Conservation (phyloP, 2,113 vertebrate species). For the Hippocampus barbouri region DNA sequence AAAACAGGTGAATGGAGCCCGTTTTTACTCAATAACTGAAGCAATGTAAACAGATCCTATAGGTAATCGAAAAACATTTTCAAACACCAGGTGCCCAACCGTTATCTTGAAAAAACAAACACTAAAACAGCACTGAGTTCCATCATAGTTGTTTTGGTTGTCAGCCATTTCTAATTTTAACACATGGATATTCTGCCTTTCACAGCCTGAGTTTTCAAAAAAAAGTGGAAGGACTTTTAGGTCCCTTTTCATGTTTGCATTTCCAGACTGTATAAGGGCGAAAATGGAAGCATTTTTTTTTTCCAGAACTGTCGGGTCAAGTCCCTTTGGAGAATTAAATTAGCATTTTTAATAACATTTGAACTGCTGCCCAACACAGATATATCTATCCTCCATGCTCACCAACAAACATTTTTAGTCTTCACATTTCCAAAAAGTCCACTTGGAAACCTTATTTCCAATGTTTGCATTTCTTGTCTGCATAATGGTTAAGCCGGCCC, state of each 20-base stretch:
- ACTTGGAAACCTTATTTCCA: background rate
- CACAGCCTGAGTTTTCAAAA: background rate
- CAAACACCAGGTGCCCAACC: too few relatives aligned
- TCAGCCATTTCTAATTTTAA: background rate
- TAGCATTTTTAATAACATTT: background rate
- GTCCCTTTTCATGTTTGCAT: background rate
- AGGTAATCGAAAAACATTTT: too few relatives aligned
- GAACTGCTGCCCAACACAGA: background rate
- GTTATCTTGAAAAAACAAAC: too few relatives aligned
- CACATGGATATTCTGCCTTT: background rate
- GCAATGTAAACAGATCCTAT: background rate
- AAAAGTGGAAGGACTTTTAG: background rate
- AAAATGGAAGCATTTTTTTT: background rate
- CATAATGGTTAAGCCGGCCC: background rate
- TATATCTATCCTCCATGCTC: background rate
- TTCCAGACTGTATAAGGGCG: background rate
- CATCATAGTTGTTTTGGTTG: background rate
- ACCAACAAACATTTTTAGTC: background rate
- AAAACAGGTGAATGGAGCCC: background rate
- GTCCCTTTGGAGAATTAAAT: background rate
- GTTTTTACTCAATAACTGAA: background rate
- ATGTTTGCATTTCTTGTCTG: slow-evolving; percentile 1
- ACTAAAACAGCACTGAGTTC: too few relatives aligned
- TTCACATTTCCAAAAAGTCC: background rate
- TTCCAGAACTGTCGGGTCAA: background rate